Evolutionary conservation across 2,888 invertebrate species (phyloP), one percentile per base, ranked within the genome.

Genomic region (Tachystola acroxantha): DNA sequence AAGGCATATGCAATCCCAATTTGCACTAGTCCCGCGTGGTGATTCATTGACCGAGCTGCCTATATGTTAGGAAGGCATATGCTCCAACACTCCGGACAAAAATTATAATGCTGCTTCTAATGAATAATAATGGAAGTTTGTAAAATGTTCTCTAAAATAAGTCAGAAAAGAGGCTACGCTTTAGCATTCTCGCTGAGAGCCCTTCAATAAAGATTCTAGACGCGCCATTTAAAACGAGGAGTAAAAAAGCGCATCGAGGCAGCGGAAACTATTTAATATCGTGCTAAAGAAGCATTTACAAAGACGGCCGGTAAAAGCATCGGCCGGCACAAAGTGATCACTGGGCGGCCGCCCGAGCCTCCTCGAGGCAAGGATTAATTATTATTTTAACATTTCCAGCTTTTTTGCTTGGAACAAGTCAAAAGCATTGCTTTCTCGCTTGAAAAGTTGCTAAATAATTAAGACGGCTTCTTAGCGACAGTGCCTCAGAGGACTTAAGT

Each of bases 371-470:
- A 75, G 82, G 85, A 86, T 86, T 86, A 86, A 85, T 86, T 85
- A 86, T 86, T 84, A 86, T 85, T 86, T 85, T 84, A 85, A 77
- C 76, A 68, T 85, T 78, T 77, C 69, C 70, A 61, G 66, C 66
- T 82, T 85, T 86, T 85, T 86, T 84, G 71, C 73, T 57, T 57
- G 61, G 64, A 72, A 67, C 79, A 74, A 84, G 82, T 82, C 81
- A 82, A 84, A 84, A 81, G 81, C 82, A 76, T 76, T 73, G 78
- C 81, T 72, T 72, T 64, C 55, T 70, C 79, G 69, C 77, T 73
- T 78, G 72, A 77, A 78, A 82, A 84, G 75, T 78, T 81, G 67
- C 73, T 84, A 76, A 85, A 86, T 85, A 79, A 85, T 84, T 82
- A 85, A 85, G 73, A 69, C 62, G 70, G 62, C 64, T 66, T 64